Evolutionary conservation across 2,797 vertebrate genomes (phyloP).

Genomic region (Oreochromis grahami): DNA sequence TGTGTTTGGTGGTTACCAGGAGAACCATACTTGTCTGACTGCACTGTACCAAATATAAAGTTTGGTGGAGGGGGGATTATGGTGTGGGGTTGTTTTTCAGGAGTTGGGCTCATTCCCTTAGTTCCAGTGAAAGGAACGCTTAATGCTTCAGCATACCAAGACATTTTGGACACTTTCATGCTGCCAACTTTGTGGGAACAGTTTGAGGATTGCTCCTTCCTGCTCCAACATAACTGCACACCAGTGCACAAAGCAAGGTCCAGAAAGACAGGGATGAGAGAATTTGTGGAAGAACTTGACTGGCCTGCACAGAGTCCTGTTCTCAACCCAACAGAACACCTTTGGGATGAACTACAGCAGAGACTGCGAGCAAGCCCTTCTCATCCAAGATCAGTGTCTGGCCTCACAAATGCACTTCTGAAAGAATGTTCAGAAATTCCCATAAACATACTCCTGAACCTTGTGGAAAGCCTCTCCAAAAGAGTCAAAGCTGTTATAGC

Average conservation of each 20-base stretch:
- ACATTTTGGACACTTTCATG: background rate
- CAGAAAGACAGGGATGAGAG: background rate
- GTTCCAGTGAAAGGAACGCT: background rate
- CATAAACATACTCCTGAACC: background rate
- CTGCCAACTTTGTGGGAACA: background rate
- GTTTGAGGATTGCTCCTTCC: background rate
- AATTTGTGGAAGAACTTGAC: background rate
- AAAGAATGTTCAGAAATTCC: background rate
- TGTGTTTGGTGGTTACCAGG: background rate
- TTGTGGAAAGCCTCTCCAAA: background rate
- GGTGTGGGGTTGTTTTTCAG: background rate
- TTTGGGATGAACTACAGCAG: background rate
- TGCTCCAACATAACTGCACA: background rate
- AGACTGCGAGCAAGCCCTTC: fast-evolving
- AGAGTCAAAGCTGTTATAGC: background rate
- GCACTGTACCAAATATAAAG: background rate
- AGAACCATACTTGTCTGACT: background rate
- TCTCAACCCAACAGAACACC: background rate
- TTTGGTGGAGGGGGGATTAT: fast-evolving
- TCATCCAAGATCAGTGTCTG: background rate
- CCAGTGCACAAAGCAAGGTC: background rate
- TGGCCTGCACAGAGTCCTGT: background rate
- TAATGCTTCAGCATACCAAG: background rate
- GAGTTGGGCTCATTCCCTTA: background rate
- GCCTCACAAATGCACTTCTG: background rate